Base-by-base conservation (phyloP, 1,140 invertebrate species). In the Macrobrachium rosenbergii region DNA sequence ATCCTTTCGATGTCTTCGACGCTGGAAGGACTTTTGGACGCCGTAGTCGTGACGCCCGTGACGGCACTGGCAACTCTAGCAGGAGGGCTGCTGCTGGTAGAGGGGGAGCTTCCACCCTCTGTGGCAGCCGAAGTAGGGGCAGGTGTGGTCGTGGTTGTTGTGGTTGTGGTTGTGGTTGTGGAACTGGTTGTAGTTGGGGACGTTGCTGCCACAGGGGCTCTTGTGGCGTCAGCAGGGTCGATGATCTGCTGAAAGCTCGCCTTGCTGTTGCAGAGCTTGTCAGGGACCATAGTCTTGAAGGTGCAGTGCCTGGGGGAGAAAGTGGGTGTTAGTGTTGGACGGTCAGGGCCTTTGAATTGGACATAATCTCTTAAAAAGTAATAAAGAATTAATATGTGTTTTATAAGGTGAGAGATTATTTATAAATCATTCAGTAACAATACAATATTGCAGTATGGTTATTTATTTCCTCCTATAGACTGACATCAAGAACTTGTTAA, bases 261-360 rank as follows among this genome's bases (percentile, higher is more conserved):
- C 23, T 10, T n/a, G 83, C 73, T 87, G 64, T 79, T 72, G 45
- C 84, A 87, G 19, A 52, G 17, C n/a, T 12, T 62, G 28, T 81
- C 84, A 19, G 84, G 78, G 7, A 87, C 84, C n/a, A 45, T 37
- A 7, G 69, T 63, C 78, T 81, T 87, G 69, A 69, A 87, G 14
- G 78, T 86, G 58, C 84, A 87, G 19, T 72, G 5, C 78, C 84
- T 87, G 84, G 11, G 2, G 77, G 14, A 37, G 60, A 23, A 77
- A 37, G 28, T 37, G 3, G 28, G 28, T 37, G 28, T 37, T 37
- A 37, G 28, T 1, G 1, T 37, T 37, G 28, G 28, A 37, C 28
- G 3, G 28, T 37, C 28, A 37, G 28, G 28, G 1, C 1, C 28
- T 37, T 37, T 37, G 28, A 3, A 37, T 37, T 37, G 28, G 28